Percentiles rank a stretch among this genome's conserved stretches.
Conservation (phyloP, 2,113 vertebrate species). For the Anguilla rostrata region DNA sequence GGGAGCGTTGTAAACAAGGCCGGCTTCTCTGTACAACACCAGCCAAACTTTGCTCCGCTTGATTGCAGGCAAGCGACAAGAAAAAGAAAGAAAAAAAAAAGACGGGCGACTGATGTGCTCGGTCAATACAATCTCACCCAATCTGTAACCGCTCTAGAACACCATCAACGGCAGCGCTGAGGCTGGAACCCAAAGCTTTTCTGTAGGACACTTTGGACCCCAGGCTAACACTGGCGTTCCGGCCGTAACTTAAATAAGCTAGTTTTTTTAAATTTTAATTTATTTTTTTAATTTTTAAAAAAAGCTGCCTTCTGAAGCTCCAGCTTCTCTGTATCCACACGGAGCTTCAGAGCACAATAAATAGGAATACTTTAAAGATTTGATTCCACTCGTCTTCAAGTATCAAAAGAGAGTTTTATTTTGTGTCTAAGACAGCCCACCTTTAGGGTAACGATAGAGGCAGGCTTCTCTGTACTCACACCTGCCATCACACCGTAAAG, state of each 20-base stretch:
- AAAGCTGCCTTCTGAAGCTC: slow-evolving; percentile 82
- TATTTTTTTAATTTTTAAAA: slow-evolving; percentile 2
- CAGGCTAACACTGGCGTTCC: slow-evolving; percentile 68
- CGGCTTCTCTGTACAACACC: slow-evolving; percentile 98
- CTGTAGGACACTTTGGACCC: slow-evolving; percentile 83
- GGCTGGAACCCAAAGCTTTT: slow-evolving; percentile 80
- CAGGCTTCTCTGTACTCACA: slow-evolving; percentile 87
- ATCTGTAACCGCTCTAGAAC: slow-evolving; percentile 27
- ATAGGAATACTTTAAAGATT: slow-evolving; percentile 79
- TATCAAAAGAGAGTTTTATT: slow-evolving; percentile 65
- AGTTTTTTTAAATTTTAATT: slow-evolving; percentile 20
- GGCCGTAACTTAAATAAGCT: slow-evolving; percentile 60
- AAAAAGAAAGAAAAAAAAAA: background rate
- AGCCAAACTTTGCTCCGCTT: slow-evolving; percentile 73
- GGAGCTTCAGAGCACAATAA: slow-evolving; percentile 83
- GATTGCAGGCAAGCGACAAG: slow-evolving; percentile 29
- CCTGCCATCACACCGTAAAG: slow-evolving; percentile 68
- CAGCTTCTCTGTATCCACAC: slow-evolving; percentile 91
- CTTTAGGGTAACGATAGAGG: slow-evolving; percentile 57
- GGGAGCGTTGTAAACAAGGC: slow-evolving; percentile 83
- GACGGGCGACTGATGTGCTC: slow-evolving; percentile 42
- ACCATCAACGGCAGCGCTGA: slow-evolving; percentile 64
- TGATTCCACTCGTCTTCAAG: slow-evolving; percentile 67
- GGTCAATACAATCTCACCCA: slow-evolving; percentile 51
- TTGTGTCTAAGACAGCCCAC: slow-evolving; percentile 57